These are phyloP conservation scores for Biston stratarius DNA, from an alignment of 2,888 invertebrate genomes.

Conservation along the genomic window DNA sequence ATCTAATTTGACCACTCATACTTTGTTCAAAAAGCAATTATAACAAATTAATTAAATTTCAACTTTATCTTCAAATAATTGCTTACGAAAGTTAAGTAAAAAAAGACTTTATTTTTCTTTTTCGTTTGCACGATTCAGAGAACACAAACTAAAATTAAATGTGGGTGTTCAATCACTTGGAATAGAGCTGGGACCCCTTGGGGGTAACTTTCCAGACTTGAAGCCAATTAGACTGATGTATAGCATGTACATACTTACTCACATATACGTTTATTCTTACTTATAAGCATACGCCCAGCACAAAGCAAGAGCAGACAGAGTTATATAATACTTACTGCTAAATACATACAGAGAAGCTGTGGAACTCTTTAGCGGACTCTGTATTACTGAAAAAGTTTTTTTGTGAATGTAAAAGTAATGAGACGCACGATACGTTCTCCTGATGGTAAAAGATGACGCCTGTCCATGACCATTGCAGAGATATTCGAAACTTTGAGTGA, in stretches of 20 bases:
- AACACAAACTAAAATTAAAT: constrained; percentile 11
- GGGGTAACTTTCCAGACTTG: constrained; percentile 13
- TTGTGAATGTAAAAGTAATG: too few relatives aligned
- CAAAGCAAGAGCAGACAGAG: not conserved
- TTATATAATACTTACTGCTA: too few relatives aligned
- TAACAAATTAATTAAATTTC: not conserved
- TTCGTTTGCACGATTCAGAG: constrained; percentile 1
- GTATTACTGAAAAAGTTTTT: too few relatives aligned
- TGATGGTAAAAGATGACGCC: too few relatives aligned
- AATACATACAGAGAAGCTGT: too few relatives aligned
- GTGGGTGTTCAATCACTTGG: constrained; percentile 18
- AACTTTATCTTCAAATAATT: constrained; percentile 9
- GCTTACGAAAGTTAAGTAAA: constrained; percentile 6
- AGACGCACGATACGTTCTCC: too few relatives aligned
- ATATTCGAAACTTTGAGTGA: too few relatives aligned
- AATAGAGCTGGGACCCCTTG: not conserved
- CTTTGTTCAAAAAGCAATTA: not conserved
- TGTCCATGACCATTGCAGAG: too few relatives aligned
- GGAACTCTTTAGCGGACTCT: too few relatives aligned
- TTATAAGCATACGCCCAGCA: not conserved
- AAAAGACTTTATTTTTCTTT: constrained; percentile 2
- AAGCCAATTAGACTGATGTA: constrained; percentile 18
- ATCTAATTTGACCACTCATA: not conserved
- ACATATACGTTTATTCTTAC: not conserved
- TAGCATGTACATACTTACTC: not conserved